A percentile compares a stretch with the other conserved stretches of the same genome.
Conservation (phyloP, 2,888 invertebrate genomes). For the Drosophila koepferae region DNA sequence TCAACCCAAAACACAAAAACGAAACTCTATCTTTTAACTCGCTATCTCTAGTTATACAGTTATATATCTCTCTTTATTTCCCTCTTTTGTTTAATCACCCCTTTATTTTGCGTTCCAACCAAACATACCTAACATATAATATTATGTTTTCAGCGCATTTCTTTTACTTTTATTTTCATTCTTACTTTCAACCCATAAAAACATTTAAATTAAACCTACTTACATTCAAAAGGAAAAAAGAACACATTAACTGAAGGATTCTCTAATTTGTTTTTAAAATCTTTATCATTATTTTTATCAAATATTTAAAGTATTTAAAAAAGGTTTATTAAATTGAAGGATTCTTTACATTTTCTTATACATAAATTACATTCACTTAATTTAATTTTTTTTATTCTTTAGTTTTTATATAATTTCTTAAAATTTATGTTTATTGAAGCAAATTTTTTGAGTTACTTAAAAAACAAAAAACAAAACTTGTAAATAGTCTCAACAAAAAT, state of each 20-base stretch:
- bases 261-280: slow-evolving; percentile 8
- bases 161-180: slow-evolving; percentile 35
- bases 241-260: slow-evolving; percentile 59
- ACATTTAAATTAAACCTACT: slow-evolving; percentile 41
- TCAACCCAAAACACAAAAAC: slow-evolving; percentile 48
- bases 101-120: slow-evolving; percentile 54
- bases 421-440: slow-evolving; percentile 28
- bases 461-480: slow-evolving; percentile 71
- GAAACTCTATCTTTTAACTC: slow-evolving; percentile 70
- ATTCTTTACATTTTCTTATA: slow-evolving; percentile 34
- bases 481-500: slow-evolving; percentile 79
- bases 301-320: slow-evolving; percentile 45
- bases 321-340: not conserved
- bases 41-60: slow-evolving; percentile 73
- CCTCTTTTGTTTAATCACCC: slow-evolving; percentile 36
- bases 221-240: slow-evolving; percentile 53
- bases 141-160: slow-evolving; percentile 58
- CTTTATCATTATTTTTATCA: slow-evolving; percentile 10
- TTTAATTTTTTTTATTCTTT: slow-evolving; percentile 25
- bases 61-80: slow-evolving; percentile 52
- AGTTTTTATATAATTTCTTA: slow-evolving; percentile 12
- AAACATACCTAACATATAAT: slow-evolving; percentile 72
- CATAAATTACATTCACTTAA: slow-evolving; percentile 18
- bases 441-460: slow-evolving; percentile 38
- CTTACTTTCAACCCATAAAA: slow-evolving; percentile 23